Percentiles rank a stretch among this genome's conserved stretches.
phyloP scores from a whole-genome alignment of 2,797 vertebrate genomes.

The Cuculus canorus region DNA sequence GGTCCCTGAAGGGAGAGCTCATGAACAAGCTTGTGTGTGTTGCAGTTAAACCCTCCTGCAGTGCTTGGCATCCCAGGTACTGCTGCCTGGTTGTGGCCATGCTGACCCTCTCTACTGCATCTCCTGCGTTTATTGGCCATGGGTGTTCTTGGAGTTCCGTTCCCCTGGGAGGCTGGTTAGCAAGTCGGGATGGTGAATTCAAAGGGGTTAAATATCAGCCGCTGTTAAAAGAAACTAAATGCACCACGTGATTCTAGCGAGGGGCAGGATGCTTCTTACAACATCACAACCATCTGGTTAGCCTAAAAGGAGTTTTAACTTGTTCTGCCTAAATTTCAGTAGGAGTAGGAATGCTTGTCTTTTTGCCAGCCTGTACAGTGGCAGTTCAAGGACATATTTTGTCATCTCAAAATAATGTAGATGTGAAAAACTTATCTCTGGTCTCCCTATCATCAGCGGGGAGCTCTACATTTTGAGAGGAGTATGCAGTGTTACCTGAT shows the following conservation, averaged over 20 bases:
- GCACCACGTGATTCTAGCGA: neutral
- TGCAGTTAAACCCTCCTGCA: neutral
- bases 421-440: neutral
- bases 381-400: constrained; percentile 12
- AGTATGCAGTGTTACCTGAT: neutral
- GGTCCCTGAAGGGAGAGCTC: neutral
- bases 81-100: rapidly evolving
- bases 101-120: neutral
- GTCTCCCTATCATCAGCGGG: neutral
- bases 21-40: rapidly evolving
- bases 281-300: neutral
- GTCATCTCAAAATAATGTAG: neutral
- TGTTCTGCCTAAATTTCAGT: neutral
- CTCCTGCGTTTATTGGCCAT: rapidly evolving
- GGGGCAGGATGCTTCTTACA: neutral
- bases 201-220: neutral
- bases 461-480: neutral
- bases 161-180: neutral
- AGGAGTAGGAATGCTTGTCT: neutral
- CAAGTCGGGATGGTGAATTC: neutral
- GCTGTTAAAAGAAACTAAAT: neutral
- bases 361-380: neutral
- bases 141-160: neutral
- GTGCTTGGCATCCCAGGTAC: neutral
- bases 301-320: neutral